Evolutionary conservation across 2,113 vertebrate species (phyloP).

Genomic region (Tragelaphus buxtoni): DNA sequence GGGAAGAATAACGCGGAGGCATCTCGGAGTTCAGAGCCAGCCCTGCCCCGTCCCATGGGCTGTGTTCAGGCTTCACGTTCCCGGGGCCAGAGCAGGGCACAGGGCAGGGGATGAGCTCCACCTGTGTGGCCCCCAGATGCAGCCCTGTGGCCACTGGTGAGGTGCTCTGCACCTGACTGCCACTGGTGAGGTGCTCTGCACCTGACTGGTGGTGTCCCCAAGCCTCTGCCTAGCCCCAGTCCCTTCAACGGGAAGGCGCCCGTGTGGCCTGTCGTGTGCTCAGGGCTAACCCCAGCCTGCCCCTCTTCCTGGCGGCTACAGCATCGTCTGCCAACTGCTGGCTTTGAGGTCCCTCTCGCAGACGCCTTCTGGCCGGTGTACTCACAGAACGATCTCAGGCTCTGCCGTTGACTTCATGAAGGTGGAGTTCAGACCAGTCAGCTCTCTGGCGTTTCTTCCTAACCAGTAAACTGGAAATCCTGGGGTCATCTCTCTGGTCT

Average conservation of each 20-base stretch:
- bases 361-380: neutral
- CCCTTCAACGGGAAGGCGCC: neutral
- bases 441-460: neutral
- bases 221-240: neutral
- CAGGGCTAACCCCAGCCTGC: neutral
- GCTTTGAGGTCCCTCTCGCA: neutral
- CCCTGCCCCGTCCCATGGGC: neutral
- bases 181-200: neutral
- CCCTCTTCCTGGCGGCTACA: neutral
- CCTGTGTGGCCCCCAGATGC: neutral
- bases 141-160: neutral
- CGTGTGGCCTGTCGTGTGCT: neutral
- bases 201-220: neutral
- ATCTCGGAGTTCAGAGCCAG: neutral
- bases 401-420: fast-evolving
- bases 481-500: neutral
- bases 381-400: neutral
- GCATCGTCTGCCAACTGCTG: neutral
- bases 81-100: neutral
- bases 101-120: too few species aligned
- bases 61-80: fast-evolving
- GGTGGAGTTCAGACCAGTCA: neutral
- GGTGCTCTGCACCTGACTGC: neutral
- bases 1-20: neutral
- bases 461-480: neutral